These are phyloP conservation scores for Protobothrops mucrosquamatus DNA, from an alignment of 2,113 vertebrate genomes.

Conservation along the genomic window DNA sequence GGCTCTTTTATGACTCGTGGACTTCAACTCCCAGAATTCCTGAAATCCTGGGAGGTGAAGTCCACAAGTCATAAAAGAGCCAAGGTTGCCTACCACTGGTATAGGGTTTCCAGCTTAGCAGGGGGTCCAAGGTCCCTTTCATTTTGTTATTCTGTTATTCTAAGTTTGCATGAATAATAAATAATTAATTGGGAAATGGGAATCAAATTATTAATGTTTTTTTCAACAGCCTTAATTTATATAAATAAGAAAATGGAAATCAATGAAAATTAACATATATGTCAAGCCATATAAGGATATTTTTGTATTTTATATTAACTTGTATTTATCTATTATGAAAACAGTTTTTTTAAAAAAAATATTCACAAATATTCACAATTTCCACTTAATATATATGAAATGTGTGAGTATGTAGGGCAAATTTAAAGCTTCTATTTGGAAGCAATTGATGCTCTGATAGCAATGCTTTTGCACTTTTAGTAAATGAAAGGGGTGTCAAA, in stretches of 20 bases:
- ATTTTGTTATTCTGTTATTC: not conserved
- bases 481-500: conserved; percentile 16
- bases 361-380: not conserved
- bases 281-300: conserved; percentile 11
- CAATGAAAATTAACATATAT: not conserved
- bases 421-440: conserved; percentile 6
- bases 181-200: not conserved
- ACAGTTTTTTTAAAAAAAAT: conserved; percentile 19
- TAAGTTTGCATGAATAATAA: not conserved
- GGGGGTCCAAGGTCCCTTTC: not conserved
- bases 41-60: too few species aligned
- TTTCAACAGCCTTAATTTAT: conserved; percentile 13
- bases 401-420: not conserved
- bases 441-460: conserved; percentile 1
- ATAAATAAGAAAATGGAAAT: conserved; percentile 25
- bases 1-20: too few species aligned
- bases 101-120: not conserved
- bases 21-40: too few species aligned
- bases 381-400: not conserved
- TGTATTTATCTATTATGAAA: conserved; percentile 19
- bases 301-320: not conserved
- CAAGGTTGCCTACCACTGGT: too few species aligned
- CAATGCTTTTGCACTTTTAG: conserved; percentile 18
- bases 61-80: too few species aligned
- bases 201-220: conserved; percentile 2